Evolutionary conservation across 2,797 vertebrate genomes (phyloP).

Genomic region (Antennarius maculatus): DNA sequence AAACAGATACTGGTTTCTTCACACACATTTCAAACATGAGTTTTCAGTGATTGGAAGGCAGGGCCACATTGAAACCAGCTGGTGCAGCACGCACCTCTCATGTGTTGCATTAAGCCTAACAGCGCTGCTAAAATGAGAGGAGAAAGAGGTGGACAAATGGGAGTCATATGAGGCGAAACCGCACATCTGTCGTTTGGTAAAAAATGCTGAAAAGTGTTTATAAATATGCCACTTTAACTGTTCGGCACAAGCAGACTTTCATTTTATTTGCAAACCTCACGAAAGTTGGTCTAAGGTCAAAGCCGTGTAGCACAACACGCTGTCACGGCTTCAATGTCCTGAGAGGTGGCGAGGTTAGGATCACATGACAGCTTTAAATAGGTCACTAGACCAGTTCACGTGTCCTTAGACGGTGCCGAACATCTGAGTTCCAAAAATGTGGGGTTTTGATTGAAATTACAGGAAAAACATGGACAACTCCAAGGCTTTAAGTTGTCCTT

Average conservation of each 20-base stretch:
- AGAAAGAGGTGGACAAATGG: conserved; percentile 39
- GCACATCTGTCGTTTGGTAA: conserved; percentile 62
- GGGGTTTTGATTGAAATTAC: conserved; percentile 75
- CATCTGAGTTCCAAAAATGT: conserved; percentile 62
- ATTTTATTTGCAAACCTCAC: conserved; percentile 70
- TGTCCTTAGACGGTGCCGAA: conserved; percentile 67
- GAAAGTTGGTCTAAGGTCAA: conserved; percentile 70
- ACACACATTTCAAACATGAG: conserved; percentile 64
- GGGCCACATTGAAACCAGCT: conserved; percentile 66
- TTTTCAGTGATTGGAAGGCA: conserved; percentile 63
- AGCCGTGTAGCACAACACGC: conserved; percentile 44
- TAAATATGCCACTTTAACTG: conserved; percentile 76
- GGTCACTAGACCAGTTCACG: conserved; percentile 81
- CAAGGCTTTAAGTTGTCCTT: conserved; percentile 65
- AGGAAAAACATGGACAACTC: conserved; percentile 73
- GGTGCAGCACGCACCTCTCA: conserved; percentile 44
- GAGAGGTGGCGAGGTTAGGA: conserved; percentile 54
- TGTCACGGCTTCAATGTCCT: conserved; percentile 57
- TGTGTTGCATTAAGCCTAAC: conserved; percentile 55
- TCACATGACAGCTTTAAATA: conserved; percentile 78
- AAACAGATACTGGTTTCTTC: conserved; percentile 56
- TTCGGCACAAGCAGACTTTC: conserved; percentile 46
- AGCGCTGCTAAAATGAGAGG: conserved; percentile 58
- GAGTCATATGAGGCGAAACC: conserved; percentile 68
- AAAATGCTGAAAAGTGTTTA: conserved; percentile 70